These are phyloP conservation scores for Trichogramma dendrolimi DNA, from an alignment of 2,888 invertebrate species.

Conservation along the genomic window DNA sequence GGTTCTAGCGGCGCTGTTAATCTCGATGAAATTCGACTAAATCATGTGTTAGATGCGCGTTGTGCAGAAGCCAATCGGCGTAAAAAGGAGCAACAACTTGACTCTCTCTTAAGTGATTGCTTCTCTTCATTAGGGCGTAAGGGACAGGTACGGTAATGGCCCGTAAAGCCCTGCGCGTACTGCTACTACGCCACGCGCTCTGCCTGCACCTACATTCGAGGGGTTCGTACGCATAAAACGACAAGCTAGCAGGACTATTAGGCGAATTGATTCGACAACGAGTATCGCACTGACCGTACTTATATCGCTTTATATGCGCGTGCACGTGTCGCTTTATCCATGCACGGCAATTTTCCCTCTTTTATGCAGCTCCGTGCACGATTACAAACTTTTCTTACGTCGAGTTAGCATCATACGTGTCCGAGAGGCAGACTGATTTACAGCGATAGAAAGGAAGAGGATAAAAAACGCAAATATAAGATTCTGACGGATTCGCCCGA, in stretches of 20 bases:
- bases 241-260: constrained; percentile 42
- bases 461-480: neutral
- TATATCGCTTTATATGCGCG: neutral
- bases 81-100: neutral
- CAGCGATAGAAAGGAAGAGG: constrained; percentile 1
- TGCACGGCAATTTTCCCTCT: too few relatives aligned
- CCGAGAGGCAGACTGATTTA: constrained; percentile 17
- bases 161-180: constrained; percentile 35
- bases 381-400: too few relatives aligned
- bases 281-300: constrained; percentile 24
- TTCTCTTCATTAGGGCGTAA: constrained; percentile 48
- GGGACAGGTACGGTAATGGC: constrained; percentile 50
- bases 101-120: constrained; percentile 47
- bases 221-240: neutral
- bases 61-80: too few relatives aligned
- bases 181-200: too few relatives aligned
- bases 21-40: too few relatives aligned
- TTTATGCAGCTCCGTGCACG: too few relatives aligned
- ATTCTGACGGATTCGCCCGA: constrained; percentile 27
- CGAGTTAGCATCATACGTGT: neutral
- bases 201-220: too few relatives aligned
- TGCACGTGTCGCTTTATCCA: too few relatives aligned
- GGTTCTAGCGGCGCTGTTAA: too few relatives aligned
- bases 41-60: too few relatives aligned
- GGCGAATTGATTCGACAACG: constrained; percentile 49